Conservation (phyloP, 2,888 invertebrate genomes). For the Mystacides longicornis region DNA sequence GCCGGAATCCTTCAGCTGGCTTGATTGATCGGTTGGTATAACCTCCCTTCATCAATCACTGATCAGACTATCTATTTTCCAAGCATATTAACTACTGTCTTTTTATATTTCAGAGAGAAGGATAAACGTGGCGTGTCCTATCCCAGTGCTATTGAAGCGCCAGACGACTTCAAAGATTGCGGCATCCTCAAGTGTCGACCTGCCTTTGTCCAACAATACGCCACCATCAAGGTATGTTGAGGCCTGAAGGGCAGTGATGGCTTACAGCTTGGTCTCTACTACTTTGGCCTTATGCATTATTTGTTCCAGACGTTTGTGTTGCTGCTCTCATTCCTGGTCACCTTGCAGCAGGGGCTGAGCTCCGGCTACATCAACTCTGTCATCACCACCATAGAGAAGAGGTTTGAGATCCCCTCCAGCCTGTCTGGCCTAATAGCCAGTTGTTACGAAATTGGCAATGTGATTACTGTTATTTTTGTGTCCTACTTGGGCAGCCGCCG, state of each 20-base stretch:
- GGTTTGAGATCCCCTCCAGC: constrained; percentile 89
- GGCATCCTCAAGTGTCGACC: constrained; percentile 84
- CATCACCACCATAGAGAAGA: constrained; percentile 94
- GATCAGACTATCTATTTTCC: not conserved
- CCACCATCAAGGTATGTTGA: constrained; percentile 76
- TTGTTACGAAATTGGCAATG: constrained; percentile 92
- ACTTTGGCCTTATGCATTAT: constrained; percentile 24
- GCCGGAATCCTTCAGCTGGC: constrained; percentile 70
- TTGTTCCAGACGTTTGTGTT: constrained; percentile 72
- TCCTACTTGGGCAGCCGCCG: constrained; percentile 88
- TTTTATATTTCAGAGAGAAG: constrained; percentile 37
- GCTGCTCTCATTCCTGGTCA: constrained; percentile 81
- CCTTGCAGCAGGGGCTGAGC: constrained; percentile 82
- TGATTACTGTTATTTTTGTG: constrained; percentile 92
- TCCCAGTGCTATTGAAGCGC: constrained; percentile 46
- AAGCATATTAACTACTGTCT: not conserved
- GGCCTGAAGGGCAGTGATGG: no score
- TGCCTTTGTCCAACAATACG: constrained; percentile 76
- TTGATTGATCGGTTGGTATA: constrained; percentile 56
- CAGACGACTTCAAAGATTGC: constrained; percentile 74
- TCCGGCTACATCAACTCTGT: constrained; percentile 92
- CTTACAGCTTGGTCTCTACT: not conserved
- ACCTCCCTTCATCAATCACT: not conserved
- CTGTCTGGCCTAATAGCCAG: constrained; percentile 89
- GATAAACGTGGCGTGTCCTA: constrained; percentile 52